A percentile compares a stretch with the other conserved stretches of the same genome.
These are phyloP conservation scores for Myiozetetes cayanensis DNA, from an alignment of 2,113 vertebrate species.

Conservation along the genomic window DNA sequence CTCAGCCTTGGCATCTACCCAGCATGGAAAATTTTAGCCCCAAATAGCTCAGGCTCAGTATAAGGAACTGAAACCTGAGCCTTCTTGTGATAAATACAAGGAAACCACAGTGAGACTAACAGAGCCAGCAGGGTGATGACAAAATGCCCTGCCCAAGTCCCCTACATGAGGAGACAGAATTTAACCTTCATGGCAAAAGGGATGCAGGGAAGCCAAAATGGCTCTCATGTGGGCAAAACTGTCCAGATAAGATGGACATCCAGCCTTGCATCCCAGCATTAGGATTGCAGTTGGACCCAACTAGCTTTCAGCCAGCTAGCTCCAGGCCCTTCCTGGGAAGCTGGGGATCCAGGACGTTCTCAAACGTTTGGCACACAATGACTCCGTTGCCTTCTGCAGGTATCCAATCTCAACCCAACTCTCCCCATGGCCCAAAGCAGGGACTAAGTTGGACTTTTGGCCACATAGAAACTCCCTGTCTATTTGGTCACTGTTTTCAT, in stretches of 20 bases:
- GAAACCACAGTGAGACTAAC: background rate
- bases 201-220: background rate
- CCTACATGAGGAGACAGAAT: accelerated
- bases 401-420: background rate
- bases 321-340: background rate
- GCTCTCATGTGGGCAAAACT: background rate
- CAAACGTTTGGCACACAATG: background rate
- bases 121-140: background rate
- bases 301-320: background rate
- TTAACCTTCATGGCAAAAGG: background rate
- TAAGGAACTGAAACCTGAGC: background rate
- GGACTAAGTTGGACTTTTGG: background rate
- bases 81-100: background rate
- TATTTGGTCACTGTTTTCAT: background rate
- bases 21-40: constrained; percentile 9
- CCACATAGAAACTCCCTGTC: background rate
- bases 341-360: background rate
- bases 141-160: background rate
- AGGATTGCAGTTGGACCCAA: background rate
- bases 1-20: background rate
- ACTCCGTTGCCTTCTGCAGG: background rate
- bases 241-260: accelerated
- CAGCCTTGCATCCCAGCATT: background rate
- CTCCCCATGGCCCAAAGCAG: accelerated
- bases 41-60: background rate